Conservation (phyloP, 2,888 invertebrate genomes). For the Phlogophora meticulosa region DNA sequence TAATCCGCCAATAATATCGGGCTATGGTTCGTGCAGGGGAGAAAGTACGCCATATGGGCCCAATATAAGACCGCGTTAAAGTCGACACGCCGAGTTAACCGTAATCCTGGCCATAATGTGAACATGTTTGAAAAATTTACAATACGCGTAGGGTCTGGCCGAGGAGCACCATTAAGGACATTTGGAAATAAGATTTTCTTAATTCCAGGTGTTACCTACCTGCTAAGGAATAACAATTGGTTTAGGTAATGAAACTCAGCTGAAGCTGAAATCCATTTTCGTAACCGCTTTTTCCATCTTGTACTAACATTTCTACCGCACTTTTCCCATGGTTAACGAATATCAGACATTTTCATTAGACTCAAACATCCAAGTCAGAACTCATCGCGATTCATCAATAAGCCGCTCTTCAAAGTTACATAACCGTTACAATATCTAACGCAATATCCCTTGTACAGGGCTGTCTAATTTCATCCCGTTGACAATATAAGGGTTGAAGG, state of each 20-base stretch:
- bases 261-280: background rate
- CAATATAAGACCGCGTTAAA: slow-evolving; percentile 78
- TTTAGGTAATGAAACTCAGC: too few relatives aligned
- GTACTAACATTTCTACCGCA: background rate
- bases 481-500: slow-evolving; percentile 81
- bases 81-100: slow-evolving; percentile 82
- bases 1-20: slow-evolving; percentile 79
- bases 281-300: too few relatives aligned
- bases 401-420: slow-evolving; percentile 50
- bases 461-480: slow-evolving; percentile 78
- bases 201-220: too few relatives aligned
- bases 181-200: slow-evolving; percentile 34
- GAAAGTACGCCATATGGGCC: slow-evolving; percentile 85
- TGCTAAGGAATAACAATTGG: too few relatives aligned
- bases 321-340: background rate
- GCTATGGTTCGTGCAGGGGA: slow-evolving; percentile 58
- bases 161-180: slow-evolving; percentile 46
- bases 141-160: slow-evolving; percentile 61
- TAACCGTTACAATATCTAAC: slow-evolving; percentile 70
- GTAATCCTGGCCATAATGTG: slow-evolving; percentile 85
- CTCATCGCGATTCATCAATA: slow-evolving; percentile 28
- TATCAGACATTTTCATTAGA: background rate
- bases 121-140: slow-evolving; percentile 83
- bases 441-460: slow-evolving; percentile 62
- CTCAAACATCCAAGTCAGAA: slow-evolving; percentile 1